Percentiles rank a stretch among this genome's conserved stretches.
phyloP scores from a whole-genome alignment of 2,888 invertebrate genomes.

The Shargacucullia verbasci region DNA sequence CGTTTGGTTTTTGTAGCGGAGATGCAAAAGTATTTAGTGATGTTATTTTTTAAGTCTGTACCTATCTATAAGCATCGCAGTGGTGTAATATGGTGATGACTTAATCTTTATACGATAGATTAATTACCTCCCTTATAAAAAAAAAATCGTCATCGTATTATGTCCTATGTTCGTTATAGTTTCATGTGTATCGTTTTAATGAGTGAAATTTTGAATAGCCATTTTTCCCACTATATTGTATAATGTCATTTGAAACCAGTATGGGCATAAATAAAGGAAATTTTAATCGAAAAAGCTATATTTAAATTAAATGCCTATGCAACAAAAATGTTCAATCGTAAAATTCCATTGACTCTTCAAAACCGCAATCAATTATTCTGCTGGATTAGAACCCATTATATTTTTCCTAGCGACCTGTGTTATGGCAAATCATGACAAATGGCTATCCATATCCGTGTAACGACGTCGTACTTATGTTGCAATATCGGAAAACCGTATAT shows the following conservation, averaged over 20 bases:
- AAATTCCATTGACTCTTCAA: constrained; percentile 37
- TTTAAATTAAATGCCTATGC: constrained; percentile 14
- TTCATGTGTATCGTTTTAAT: too few relatives aligned
- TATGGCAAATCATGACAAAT: constrained; percentile 59
- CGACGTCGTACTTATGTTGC: constrained; percentile 52
- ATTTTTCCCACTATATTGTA: background rate
- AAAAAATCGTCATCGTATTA: too few relatives aligned
- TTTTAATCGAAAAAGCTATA: constrained; percentile 18
- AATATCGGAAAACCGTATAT: constrained; percentile 50
- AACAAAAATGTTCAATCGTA: constrained; percentile 27
- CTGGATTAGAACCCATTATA: constrained; percentile 53
- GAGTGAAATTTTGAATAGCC: too few relatives aligned
- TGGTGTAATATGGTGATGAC: too few relatives aligned
- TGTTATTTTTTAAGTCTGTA: too few relatives aligned
- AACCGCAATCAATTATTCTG: constrained; percentile 49
- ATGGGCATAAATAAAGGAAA: constrained; percentile 15
- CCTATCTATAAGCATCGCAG: too few relatives aligned
- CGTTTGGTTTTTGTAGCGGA: constrained; percentile 31
- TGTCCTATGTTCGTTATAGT: too few relatives aligned
- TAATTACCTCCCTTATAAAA: too few relatives aligned
- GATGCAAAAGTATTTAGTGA: too few relatives aligned
- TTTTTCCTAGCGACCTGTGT: constrained; percentile 46
- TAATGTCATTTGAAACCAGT: background rate
- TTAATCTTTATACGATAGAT: too few relatives aligned
- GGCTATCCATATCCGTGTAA: constrained; percentile 48